A percentile compares a stretch with the other conserved stretches of the same genome.
These are phyloP conservation scores for Acleris emargana DNA, from an alignment of 2,888 invertebrate species.

Conservation along the genomic window DNA sequence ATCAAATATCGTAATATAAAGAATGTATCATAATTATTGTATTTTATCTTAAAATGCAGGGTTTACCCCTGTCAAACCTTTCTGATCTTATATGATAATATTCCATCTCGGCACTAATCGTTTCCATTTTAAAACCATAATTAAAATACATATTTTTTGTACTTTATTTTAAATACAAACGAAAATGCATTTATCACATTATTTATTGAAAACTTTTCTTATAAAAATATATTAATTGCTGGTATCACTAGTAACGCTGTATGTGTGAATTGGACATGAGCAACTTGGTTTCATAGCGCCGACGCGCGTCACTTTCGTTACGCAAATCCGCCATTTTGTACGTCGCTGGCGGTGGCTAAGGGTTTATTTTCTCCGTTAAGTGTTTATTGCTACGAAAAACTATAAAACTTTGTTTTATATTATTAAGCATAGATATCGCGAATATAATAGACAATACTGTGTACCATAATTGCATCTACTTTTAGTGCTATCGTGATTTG, in stretches of 20 bases:
- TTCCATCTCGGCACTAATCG: no score
- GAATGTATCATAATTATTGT: no score
- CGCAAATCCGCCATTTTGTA: conserved; percentile 84
- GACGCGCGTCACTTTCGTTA: conserved; percentile 82
- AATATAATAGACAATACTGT: conserved; percentile 65
- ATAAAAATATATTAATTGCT: neutral
- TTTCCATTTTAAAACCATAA: no score
- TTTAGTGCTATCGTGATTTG: conserved; percentile 79
- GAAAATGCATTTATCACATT: no score
- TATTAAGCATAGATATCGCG: conserved; percentile 64
- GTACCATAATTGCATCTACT: conserved; percentile 63
- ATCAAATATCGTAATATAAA: neutral
- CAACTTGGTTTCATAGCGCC: conserved; percentile 47
- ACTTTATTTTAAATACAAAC: no score
- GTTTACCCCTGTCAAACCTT: no score
- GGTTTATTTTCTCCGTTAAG: conserved; percentile 75
- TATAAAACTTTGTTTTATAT: conserved; percentile 69
- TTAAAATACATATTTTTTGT: no score
- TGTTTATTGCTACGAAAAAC: conserved; percentile 75
- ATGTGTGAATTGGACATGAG: conserved; percentile 27
- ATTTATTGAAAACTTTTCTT: no score
- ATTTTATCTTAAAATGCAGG: no score
- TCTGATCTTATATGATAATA: no score
- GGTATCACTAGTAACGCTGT: conserved; percentile 21
- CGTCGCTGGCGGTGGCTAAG: conserved; percentile 82